phyloP scores from a whole-genome alignment of 2,113 vertebrate genomes.

The Leuciscus idus region DNA sequence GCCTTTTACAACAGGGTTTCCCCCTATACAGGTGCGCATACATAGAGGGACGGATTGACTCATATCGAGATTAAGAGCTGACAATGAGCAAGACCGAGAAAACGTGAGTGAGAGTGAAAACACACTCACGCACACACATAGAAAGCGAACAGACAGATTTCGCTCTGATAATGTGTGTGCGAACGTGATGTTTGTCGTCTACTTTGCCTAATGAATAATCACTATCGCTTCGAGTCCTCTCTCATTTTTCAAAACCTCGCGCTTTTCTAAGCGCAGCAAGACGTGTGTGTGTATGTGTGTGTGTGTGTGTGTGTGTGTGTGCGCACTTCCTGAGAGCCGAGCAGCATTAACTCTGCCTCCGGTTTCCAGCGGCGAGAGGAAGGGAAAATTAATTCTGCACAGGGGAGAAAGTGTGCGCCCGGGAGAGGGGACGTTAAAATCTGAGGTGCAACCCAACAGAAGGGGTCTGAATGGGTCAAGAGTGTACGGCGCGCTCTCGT shows the following conservation, averaged over 20 bases:
- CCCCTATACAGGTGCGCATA: conserved; percentile 8
- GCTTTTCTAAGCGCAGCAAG: not conserved
- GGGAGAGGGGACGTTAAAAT: conserved; percentile 7
- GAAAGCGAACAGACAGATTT: conserved; percentile 31
- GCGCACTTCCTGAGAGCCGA: conserved; percentile 26
- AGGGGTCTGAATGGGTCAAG: conserved; percentile 27
- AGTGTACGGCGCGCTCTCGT: not conserved
- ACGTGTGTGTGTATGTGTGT: not conserved
- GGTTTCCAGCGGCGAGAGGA: conserved; percentile 41
- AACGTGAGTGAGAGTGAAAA: conserved; percentile 37
- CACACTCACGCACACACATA: not conserved
- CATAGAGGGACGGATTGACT: not conserved
- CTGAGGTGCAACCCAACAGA: not conserved
- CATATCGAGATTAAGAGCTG: conserved; percentile 38
- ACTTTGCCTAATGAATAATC: conserved; percentile 33
- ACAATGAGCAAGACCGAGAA: conserved; percentile 48
- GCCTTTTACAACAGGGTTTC: conserved; percentile 34
- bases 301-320: not conserved
- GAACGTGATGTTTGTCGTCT: not conserved
- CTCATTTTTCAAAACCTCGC: not conserved
- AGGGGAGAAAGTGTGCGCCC: not conserved
- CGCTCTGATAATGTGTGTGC: not conserved
- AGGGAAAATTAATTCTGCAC: conserved; percentile 38
- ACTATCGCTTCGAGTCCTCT: not conserved
- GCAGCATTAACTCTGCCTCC: conserved; percentile 31